Evolutionary conservation across 1,140 invertebrate genomes (phyloP), one percentile per base, ranked within the genome.

Genomic region (Teleopsis dalmanni): DNA sequence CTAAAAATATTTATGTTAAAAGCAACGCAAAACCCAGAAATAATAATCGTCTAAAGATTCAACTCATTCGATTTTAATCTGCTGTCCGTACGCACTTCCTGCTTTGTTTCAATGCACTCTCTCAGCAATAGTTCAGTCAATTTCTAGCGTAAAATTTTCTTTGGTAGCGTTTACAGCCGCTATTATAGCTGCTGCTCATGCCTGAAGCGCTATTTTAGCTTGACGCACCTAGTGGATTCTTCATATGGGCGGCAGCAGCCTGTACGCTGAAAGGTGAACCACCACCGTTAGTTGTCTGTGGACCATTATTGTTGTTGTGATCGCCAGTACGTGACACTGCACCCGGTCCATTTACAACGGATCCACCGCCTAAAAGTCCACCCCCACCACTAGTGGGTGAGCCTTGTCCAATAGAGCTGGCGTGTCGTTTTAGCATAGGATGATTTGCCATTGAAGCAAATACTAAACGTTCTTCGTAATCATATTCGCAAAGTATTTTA

Each of bases 401-500:
- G 11, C 63, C 65, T 22, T 70, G 67, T 2, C 62, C 62, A 35
- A 70, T 41, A 1, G 62, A 60, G n/a, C 57, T 83, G 16, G 87
- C 82, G 70, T 91, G 88, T 55, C 88, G 76, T 71, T 94, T 93
- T 46, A 95, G 79, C 70, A 94, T 90, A 38, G 91, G 88, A 67
- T 92, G 90, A 73, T 89, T 88, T 23, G 89, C 86, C 85, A 94
- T 90, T 63, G 87, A 91, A 33, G 89, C 88, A 70, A 92, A 92
- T 34, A 92, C 86, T 70, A 91, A 75, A 52, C 91, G 76, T 73
- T 95, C 91, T 69, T 95, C 91, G 70, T 96, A 97, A 72, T 98
- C 93, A 70, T 94, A 95, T 72, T 96, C 92, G 76, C 94, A 98
- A 13, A 97, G 80, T 55, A 97, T 95, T 77, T 95, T 95, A 74